Base-by-base conservation (phyloP, 1,140 invertebrate genomes). In the Caerostris extrusa region DNA sequence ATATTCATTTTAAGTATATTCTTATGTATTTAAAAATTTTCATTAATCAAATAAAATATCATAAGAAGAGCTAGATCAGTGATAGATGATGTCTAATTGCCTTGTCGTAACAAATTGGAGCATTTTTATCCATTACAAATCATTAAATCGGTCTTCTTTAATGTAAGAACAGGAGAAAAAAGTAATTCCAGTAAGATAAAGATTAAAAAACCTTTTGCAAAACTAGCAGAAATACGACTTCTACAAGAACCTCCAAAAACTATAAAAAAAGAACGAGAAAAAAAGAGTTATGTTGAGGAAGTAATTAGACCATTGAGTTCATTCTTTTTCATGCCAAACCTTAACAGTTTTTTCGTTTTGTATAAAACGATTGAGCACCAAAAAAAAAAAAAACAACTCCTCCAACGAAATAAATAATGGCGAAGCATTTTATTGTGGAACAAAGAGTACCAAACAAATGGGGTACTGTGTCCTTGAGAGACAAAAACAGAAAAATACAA, bases 271-370 rank as follows among this genome's bases (percentile, higher is more conserved):
- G 12, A 77, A 77, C 7, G 3, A 14, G 50, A 34, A 71, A 71
- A 34, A 71, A 50, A 50, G 12, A 1, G 7, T 77, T 77, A 89
- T 56, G 87, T 55, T 69, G 53, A 89, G 7, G 55, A 71, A 89
- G 64, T 89, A 89, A 89, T 89, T 89, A 89, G 87, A n/a, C 64
- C 57, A 19, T 50, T 50, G 34, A 89, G 61, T 89, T 60, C 87
- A n/a, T 55, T 71, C 87, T 89, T 71, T 89, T 89, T 71, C 69
- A 69, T 60, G 60, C 64, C 53, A 55, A 56, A 67, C 34, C 61
- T 69, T 69, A 89, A 71, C 53, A 60, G 7, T 71, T 89, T n/a
- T 14, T 89, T 69, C 10, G 4, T 14, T 64, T 69, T 57, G 50
- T 71, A 14, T n/a, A 71, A 89, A 87, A 61, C 81, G 71, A 83